Percentiles rank a stretch among this genome's conserved stretches.
These are phyloP conservation scores for Drosophila nikananu DNA, from an alignment of 1,140 invertebrate genomes.

Conservation along the genomic window DNA sequence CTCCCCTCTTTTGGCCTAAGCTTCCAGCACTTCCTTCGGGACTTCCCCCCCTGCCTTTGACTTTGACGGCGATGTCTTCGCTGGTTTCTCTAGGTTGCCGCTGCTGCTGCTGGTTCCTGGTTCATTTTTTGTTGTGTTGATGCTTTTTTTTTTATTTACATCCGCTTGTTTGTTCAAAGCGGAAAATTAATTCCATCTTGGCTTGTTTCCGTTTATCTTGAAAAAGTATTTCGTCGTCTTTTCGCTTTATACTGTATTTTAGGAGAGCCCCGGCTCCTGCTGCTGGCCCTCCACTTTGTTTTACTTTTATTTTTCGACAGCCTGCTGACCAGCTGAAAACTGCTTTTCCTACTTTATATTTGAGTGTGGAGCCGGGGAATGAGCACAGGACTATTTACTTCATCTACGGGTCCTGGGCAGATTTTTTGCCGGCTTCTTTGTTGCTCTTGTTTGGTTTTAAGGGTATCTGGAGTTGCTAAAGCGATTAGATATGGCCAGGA, in stretches of 20 bases:
- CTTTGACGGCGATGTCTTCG: constrained; percentile 45
- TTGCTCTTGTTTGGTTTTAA: constrained; percentile 1
- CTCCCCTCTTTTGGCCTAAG: constrained; percentile 16
- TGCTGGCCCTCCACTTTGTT: constrained; percentile 35
- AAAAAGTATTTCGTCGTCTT: constrained; percentile 81
- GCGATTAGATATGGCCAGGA: not conserved
- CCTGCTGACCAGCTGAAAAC: constrained; percentile 77
- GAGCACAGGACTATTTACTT: constrained; percentile 27
- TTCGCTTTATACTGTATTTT: constrained; percentile 64
- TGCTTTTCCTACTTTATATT: constrained; percentile 51
- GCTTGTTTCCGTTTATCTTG: constrained; percentile 85
- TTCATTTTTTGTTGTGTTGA: constrained; percentile 25
- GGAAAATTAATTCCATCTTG: constrained; percentile 85
- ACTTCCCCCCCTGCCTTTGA: constrained; percentile 20
- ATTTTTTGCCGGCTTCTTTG: constrained; percentile 3
- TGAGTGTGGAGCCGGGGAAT: constrained; percentile 16
- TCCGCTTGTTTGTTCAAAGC: constrained; percentile 85
- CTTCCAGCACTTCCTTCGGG: constrained; percentile 25
- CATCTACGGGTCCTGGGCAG: constrained; percentile 28
- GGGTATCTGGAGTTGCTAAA: constrained; percentile 19
- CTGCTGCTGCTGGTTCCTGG: constrained; percentile 18
- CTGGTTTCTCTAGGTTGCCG: constrained; percentile 38
- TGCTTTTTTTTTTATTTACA: constrained; percentile 81
- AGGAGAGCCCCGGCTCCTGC: not conserved
- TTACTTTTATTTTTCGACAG: constrained; percentile 71